phyloP scores from a whole-genome alignment of 2,113 vertebrate genomes.

The Planiliza haematocheilus region DNA sequence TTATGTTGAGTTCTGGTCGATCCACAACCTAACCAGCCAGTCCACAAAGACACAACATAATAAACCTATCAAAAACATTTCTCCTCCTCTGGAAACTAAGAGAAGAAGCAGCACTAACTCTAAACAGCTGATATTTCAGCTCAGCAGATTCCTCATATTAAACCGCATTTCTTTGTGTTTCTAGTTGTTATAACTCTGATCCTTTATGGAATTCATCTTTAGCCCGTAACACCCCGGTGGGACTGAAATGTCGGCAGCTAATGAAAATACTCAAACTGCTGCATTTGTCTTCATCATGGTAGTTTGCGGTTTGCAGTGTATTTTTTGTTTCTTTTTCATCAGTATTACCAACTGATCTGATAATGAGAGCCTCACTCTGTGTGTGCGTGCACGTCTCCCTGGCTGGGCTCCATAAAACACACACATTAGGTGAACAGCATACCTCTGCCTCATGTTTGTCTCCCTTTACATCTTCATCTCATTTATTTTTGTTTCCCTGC shows the following conservation, averaged over 20 bases:
- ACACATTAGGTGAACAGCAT: neutral
- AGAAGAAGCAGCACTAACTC: too few species aligned
- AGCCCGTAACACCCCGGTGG: neutral
- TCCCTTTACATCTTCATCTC: neutral
- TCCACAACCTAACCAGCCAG: too few species aligned
- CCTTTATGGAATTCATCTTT: neutral
- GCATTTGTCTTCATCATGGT: slow-evolving; percentile 5
- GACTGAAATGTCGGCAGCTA: neutral
- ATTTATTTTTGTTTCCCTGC: neutral
- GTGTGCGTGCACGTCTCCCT: neutral
- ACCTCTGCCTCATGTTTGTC: neutral
- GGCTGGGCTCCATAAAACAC: neutral
- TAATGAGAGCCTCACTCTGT: neutral
- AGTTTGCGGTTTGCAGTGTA: neutral
- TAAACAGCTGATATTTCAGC: too few species aligned
- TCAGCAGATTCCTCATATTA: neutral
- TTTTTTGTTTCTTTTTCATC: neutral
- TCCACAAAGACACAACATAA: too few species aligned
- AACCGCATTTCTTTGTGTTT: neutral
- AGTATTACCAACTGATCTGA: neutral
- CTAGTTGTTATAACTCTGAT: neutral
- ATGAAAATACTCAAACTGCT: neutral
- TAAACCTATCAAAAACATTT: too few species aligned
- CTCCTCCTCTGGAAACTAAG: too few species aligned
- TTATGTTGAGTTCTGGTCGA: too few species aligned